Percentiles rank a stretch among this genome's conserved stretches.
These are phyloP conservation scores for Phacellophora camtschatica DNA, from an alignment of 30 jellyfish, hydroid and myxozoan genomes.

Conservation along the genomic window DNA sequence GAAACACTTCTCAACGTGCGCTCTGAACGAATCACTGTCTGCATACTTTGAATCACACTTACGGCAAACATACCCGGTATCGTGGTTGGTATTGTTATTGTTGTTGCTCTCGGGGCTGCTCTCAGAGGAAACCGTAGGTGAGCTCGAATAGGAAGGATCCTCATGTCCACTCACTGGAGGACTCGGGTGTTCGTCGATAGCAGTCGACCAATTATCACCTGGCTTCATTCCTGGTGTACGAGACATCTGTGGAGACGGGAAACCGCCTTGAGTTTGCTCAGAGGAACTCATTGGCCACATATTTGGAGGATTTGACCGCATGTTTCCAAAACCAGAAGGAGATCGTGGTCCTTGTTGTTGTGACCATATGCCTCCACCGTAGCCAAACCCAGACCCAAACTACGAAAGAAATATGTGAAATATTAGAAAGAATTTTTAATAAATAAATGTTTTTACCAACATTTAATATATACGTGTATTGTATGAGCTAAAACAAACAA, in stretches of 20 bases:
- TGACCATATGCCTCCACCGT: conserved; percentile 89
- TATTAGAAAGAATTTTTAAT: no score
- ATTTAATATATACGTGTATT: no score
- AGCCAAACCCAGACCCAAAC: conserved; percentile 64
- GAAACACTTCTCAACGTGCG: conserved; percentile 97
- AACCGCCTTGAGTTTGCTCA: conserved; percentile 35
- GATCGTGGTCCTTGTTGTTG: conserved; percentile 84
- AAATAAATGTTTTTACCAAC: no score
- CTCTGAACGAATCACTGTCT: conserved; percentile 86
- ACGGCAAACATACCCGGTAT: conserved; percentile 81
- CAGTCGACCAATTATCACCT: conserved; percentile 84
- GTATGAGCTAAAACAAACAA: no score
- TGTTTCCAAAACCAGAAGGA: conserved; percentile 60
- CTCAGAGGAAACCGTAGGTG: conserved; percentile 35
- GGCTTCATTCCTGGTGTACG: conserved; percentile 70
- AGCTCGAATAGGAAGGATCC: conserved; percentile 44
- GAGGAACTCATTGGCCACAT: conserved; percentile 57
- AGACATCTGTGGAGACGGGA: conserved; percentile 58
- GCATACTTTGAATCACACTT: conserved; percentile 80
- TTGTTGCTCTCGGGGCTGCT: conserved; percentile 58
- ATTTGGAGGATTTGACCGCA: conserved; percentile 47
- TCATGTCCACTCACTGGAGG: conserved; percentile 42
- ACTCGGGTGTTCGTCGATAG: conserved; percentile 66
- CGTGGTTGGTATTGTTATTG: conserved; percentile 50
- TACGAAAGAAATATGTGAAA: not conserved